Conservation (phyloP, 2,797 vertebrate genomes). For the Sardinella longiceps region DNA sequence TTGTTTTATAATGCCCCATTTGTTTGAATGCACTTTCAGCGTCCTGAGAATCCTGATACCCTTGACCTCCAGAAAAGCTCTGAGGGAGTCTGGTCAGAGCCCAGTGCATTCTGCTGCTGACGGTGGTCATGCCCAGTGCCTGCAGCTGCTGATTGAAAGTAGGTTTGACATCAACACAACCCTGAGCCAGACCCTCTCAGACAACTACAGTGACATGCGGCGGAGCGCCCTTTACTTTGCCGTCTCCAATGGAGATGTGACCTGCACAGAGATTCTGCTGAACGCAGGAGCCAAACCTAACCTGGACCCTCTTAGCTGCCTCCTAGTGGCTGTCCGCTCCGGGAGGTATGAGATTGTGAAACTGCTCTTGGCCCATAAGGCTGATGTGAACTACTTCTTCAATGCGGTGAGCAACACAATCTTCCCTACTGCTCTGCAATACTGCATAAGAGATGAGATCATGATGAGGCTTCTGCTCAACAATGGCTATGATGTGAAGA, state of each 20-base stretch:
- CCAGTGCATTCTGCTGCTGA: conserved; percentile 85
- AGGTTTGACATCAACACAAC: conserved; percentile 78
- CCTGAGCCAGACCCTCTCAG: conserved; percentile 74
- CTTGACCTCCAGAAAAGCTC: conserved; percentile 79
- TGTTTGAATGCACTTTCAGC: conserved; percentile 57
- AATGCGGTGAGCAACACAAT: conserved; percentile 80
- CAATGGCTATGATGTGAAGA: conserved; percentile 71
- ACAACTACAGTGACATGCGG: conserved; percentile 80
- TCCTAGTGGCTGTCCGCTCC: conserved; percentile 84
- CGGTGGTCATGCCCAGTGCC: conserved; percentile 81
- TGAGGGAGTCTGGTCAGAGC: conserved; percentile 79
- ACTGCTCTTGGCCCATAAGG: conserved; percentile 79
- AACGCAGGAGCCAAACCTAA: conserved; percentile 79
- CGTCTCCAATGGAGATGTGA: conserved; percentile 82
- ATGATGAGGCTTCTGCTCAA: conserved; percentile 79
- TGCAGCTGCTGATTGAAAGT: conserved; percentile 81
- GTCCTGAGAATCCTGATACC: conserved; percentile 83
- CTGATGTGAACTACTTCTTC: conserved; percentile 88
- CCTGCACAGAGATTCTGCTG: conserved; percentile 78
- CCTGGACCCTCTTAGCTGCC: conserved; percentile 83
- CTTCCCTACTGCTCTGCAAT: conserved; percentile 76
- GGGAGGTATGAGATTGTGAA: conserved; percentile 79
- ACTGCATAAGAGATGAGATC: conserved; percentile 64
- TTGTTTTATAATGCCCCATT: not conserved
- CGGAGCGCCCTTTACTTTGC: conserved; percentile 81